A percentile compares a stretch with the other conserved stretches of the same genome.
phyloP scores from a whole-genome alignment of 2,113 vertebrate genomes.

The Ptychochromis oligacanthus region DNA sequence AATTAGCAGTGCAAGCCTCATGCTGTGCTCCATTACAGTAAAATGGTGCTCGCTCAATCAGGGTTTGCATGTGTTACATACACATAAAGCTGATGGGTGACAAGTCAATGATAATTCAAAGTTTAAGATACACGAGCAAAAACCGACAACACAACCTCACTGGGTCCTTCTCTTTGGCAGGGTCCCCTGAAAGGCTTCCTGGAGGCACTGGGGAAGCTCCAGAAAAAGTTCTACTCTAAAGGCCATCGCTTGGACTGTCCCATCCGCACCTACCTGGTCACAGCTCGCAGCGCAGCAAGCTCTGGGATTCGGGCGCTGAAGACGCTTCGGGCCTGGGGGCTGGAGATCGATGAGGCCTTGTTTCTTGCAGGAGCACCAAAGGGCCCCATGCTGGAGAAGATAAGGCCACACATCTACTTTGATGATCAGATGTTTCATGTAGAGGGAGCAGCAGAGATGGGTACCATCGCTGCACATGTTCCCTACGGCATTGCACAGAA shows the following conservation, averaged over 20 bases:
- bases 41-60: not conserved
- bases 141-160: not conserved
- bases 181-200: constrained; percentile 95
- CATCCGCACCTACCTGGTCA: constrained; percentile 96
- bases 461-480: constrained; percentile 92
- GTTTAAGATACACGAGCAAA: not conserved
- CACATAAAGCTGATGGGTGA: not conserved
- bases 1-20: not conserved
- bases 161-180: constrained; percentile 64
- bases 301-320: constrained; percentile 95
- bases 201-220: constrained; percentile 92
- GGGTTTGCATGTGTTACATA: not conserved
- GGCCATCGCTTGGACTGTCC: constrained; percentile 93
- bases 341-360: constrained; percentile 95
- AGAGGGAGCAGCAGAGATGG: constrained; percentile 92
- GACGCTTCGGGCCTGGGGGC: constrained; percentile 95
- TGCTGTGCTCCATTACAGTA: not conserved
- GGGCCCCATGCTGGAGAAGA: constrained; percentile 94
- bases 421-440: constrained; percentile 99
- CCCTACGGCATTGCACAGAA: constrained; percentile 93
- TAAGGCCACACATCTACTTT: constrained; percentile 97
- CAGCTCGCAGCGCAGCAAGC: constrained; percentile 94
- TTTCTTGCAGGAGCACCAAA: constrained; percentile 96
- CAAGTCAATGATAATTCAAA: constrained; percentile 1
- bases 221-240: constrained; percentile 97